Conservation (phyloP, 2,113 vertebrate genomes). For the Zingel zingel region DNA sequence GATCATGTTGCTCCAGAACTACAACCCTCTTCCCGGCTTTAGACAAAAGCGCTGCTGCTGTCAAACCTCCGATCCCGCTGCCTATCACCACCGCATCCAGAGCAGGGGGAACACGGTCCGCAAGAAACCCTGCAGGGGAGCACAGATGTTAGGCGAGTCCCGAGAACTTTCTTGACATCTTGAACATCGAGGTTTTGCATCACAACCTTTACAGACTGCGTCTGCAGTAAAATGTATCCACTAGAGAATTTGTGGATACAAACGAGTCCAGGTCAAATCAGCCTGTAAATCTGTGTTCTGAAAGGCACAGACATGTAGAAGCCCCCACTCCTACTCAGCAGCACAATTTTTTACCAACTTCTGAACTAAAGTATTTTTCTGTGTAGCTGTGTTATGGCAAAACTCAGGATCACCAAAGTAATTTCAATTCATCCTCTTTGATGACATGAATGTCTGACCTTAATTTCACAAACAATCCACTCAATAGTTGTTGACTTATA, state of each 20-base stretch:
- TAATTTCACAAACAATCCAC: too few relatives aligned
- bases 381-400: too few relatives aligned
- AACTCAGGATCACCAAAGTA: too few relatives aligned
- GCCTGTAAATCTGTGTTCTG: not conserved
- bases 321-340: not conserved
- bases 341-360: not conserved
- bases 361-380: not conserved
- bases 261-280: not conserved
- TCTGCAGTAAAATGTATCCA: not conserved
- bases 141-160: not conserved
- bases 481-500: too few relatives aligned
- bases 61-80: conserved; percentile 87
- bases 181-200: not conserved
- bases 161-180: not conserved
- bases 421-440: too few relatives aligned
- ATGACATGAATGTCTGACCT: too few relatives aligned
- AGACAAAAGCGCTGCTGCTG: conserved; percentile 81
- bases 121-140: conserved; percentile 75
- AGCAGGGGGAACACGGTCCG: conserved; percentile 73
- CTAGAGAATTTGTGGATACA: not conserved
- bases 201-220: too few relatives aligned
- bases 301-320: not conserved
- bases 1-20: conserved; percentile 88
- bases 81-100: conserved; percentile 88
- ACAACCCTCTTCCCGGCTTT: conserved; percentile 85